These are phyloP conservation scores for Euthynnus affinis DNA, from an alignment of 2,797 vertebrate species.

Conservation along the genomic window DNA sequence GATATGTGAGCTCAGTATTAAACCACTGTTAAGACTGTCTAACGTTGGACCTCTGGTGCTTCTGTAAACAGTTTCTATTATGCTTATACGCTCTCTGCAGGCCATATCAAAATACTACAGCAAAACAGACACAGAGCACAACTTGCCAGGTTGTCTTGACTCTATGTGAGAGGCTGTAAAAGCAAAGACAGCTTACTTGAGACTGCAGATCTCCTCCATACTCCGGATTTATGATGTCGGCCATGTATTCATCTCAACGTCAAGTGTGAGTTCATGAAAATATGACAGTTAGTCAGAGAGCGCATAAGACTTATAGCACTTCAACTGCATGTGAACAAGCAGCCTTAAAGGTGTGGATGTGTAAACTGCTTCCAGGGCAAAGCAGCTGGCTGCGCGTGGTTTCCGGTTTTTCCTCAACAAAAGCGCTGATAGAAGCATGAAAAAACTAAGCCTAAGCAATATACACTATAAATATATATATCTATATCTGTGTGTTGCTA, in stretches of 20 bases:
- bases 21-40: background rate
- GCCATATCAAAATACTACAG: conserved; percentile 6
- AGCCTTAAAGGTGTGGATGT: background rate
- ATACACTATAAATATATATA: too few species aligned
- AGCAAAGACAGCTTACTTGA: conserved; percentile 76
- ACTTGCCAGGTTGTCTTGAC: background rate
- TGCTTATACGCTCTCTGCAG: conserved; percentile 28
- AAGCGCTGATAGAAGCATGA: fast-evolving
- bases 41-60: background rate
- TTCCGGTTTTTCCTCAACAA: background rate
- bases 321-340: conserved; percentile 1
- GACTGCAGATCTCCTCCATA: conserved; percentile 82
- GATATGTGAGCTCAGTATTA: background rate
- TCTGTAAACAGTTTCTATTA: background rate
- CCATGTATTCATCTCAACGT: conserved; percentile 61
- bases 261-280: background rate
- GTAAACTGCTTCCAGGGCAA: conserved; percentile 57
- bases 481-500: background rate
- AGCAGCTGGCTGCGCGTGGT: background rate
- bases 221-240: conserved; percentile 53
- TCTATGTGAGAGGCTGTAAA: conserved; percentile 2
- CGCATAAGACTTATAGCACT: background rate
- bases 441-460: fast-evolving
- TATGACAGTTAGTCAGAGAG: background rate
- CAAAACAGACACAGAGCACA: background rate